A percentile compares a stretch with the other conserved stretches of the same genome.
phyloP scores from a whole-genome alignment of 2,888 invertebrate species.

The Drosophila yooni region DNA sequence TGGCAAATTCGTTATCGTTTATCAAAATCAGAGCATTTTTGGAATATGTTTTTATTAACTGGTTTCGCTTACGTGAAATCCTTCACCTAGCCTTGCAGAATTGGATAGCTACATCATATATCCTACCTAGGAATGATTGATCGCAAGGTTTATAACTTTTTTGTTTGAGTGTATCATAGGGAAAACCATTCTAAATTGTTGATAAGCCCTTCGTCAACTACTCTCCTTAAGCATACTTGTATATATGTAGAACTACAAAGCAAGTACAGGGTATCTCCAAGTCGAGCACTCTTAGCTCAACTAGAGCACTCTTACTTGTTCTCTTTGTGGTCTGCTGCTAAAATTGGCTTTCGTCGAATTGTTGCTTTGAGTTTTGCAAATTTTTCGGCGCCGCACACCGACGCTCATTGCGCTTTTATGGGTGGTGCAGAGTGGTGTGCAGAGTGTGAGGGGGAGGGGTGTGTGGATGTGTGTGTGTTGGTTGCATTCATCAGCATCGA shows the following conservation, averaged over 20 bases:
- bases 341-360: conserved; percentile 80
- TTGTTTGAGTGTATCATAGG: neutral
- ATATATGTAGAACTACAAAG: neutral
- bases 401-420: conserved; percentile 70
- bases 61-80: neutral
- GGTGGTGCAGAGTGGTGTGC: conserved; percentile 11
- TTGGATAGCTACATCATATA: neutral
- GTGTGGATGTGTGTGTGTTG: conserved; percentile 2
- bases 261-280: neutral
- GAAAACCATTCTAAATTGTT: neutral
- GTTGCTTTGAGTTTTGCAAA: conserved; percentile 80
- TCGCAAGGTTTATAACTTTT: neutral
- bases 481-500: conserved; percentile 73
- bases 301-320: conserved; percentile 1
- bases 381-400: conserved; percentile 65
- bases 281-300: neutral
- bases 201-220: neutral
- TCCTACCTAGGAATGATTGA: too few species aligned
- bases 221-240: neutral
- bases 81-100: neutral
- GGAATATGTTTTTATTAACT: neutral
- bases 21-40: neutral
- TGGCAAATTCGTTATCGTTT: neutral
- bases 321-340: conserved; percentile 49
- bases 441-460: neutral